Evolutionary conservation across 2,888 invertebrate genomes (phyloP).

Genomic region (Tridacna crocea): DNA sequence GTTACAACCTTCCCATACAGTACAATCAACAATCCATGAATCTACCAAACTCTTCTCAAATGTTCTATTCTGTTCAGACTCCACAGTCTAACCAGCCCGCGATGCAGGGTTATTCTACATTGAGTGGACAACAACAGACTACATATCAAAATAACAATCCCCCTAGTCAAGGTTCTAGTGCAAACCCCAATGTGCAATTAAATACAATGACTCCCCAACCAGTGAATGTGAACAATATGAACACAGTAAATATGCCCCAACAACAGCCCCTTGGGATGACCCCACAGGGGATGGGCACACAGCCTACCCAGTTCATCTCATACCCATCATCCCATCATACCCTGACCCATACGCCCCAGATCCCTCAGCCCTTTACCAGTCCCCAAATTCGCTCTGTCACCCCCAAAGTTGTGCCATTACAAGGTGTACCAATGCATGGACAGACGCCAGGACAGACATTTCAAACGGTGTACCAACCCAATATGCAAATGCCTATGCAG

Average conservation of each 20-base stretch:
- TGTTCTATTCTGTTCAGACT: slow-evolving; percentile 54
- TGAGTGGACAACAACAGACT: slow-evolving; percentile 48
- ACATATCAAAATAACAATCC: slow-evolving; percentile 53
- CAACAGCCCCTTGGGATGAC: slow-evolving; percentile 22
- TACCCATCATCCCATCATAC: slow-evolving; percentile 65
- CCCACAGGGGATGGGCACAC: slow-evolving; percentile 25
- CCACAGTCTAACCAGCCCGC: slow-evolving; percentile 49
- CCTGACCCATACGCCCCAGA: slow-evolving; percentile 50
- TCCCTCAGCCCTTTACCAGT: slow-evolving; percentile 57
- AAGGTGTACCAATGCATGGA: slow-evolving; percentile 61
- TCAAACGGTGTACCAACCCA: slow-evolving; percentile 71
- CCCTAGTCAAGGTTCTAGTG: slow-evolving; percentile 55
- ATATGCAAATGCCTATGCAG: slow-evolving; percentile 79
- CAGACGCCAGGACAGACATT: slow-evolving; percentile 65
- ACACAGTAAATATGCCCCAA: slow-evolving; percentile 46
- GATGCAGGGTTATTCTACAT: slow-evolving; percentile 41
- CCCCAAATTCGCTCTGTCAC: slow-evolving; percentile 59
- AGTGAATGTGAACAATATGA: slow-evolving; percentile 47
- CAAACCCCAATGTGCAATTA: slow-evolving; percentile 54
- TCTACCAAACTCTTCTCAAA: slow-evolving; percentile 48
- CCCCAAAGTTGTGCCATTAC: slow-evolving; percentile 69
- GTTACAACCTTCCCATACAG: slow-evolving; percentile 42
- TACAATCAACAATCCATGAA: slow-evolving; percentile 46
- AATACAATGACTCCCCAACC: slow-evolving; percentile 45
- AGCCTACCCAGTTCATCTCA: slow-evolving; percentile 63